phyloP scores from a whole-genome alignment of 1,140 invertebrate species.

The Mactra quadrangularis region DNA sequence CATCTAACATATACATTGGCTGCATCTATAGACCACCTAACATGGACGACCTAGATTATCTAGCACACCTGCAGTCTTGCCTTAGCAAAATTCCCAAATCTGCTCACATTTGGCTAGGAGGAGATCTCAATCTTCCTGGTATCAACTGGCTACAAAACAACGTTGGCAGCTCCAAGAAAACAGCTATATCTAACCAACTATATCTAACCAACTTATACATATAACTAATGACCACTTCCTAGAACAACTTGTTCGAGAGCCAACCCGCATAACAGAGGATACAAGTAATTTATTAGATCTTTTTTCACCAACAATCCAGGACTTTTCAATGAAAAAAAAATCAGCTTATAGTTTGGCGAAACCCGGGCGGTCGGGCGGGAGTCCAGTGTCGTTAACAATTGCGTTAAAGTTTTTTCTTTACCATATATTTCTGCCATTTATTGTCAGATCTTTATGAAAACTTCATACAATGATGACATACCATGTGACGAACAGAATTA shows the following conservation, averaged over 20 bases:
- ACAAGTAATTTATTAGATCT: constrained; percentile 1
- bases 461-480: background rate
- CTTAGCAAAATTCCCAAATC: constrained; percentile 27
- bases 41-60: background rate
- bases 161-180: no score
- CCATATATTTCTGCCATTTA: no score
- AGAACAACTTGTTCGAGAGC: constrained; percentile 14
- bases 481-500: no score
- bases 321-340: no score
- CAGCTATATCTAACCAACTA: background rate
- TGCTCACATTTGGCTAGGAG: constrained; percentile 32
- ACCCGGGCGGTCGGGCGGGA: no score
- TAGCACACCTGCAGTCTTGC: background rate
- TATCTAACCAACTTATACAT: constrained; percentile 19
- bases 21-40: constrained; percentile 39
- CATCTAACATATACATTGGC: constrained; percentile 46
- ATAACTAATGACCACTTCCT: constrained; percentile 19
- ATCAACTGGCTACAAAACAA: constrained; percentile 6
- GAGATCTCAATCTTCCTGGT: constrained; percentile 17
- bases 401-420: no score
- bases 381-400: no score
- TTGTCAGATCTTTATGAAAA: no score
- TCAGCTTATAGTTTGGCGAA: no score
- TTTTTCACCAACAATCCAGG: constrained; percentile 54
- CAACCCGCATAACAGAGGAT: constrained; percentile 11